These are phyloP conservation scores for Miniopterus natalensis DNA, from an alignment of 2,113 vertebrate genomes.

Conservation along the genomic window DNA sequence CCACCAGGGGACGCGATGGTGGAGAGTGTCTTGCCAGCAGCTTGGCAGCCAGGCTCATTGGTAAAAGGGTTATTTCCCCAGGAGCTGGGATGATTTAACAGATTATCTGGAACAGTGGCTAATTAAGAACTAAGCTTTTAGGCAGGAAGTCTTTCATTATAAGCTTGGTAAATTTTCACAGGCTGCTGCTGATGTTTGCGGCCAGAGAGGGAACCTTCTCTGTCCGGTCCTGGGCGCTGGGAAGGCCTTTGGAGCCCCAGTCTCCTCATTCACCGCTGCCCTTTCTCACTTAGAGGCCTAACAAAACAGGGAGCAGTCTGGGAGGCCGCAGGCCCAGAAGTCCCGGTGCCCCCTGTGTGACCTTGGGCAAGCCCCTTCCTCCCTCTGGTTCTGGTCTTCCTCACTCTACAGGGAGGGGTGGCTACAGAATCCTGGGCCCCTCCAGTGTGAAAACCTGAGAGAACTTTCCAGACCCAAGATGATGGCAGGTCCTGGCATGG, in stretches of 20 bases:
- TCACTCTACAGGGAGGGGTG: not conserved
- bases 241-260: not conserved
- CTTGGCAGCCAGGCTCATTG: not conserved
- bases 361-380: not conserved
- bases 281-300: not conserved
- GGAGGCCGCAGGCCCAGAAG: not conserved
- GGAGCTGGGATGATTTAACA: conserved; percentile 59
- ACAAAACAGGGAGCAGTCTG: not conserved
- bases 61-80: conserved; percentile 42
- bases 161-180: conserved; percentile 23
- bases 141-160: conserved; percentile 66
- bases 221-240: not conserved
- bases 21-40: not conserved
- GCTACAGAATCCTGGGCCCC: not conserved
- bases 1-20: too few relatives aligned
- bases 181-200: not conserved
- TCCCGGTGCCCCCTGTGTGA: not conserved
- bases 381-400: not conserved
- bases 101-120: conserved; percentile 66
- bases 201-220: not conserved
- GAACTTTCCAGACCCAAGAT: not conserved
- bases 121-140: conserved; percentile 58
- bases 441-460: not conserved
- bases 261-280: too few relatives aligned
- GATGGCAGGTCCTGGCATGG: not conserved